Evolutionary conservation across 2,888 invertebrate genomes (phyloP).

Genomic region (Pammene aurita): DNA sequence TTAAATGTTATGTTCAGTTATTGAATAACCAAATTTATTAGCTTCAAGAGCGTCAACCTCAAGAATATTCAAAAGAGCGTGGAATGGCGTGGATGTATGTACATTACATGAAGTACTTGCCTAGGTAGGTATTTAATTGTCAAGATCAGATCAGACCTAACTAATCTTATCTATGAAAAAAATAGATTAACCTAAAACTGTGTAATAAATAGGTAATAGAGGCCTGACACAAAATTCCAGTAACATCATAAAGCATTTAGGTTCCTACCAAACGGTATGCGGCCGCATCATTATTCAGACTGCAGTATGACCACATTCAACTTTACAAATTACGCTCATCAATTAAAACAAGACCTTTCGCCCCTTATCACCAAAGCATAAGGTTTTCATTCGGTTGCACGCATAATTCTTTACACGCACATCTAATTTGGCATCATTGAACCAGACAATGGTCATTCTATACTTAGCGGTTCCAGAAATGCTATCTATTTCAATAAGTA

Average conservation of each 20-base stretch:
- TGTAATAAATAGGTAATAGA: slow-evolving; percentile 7
- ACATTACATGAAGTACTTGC: too few species aligned
- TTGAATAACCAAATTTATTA: too few species aligned
- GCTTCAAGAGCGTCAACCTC: too few species aligned
- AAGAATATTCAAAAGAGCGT: too few species aligned
- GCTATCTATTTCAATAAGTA: slow-evolving; percentile 23
- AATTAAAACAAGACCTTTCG: slow-evolving; percentile 43
- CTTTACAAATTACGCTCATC: slow-evolving; percentile 44
- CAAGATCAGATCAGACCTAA: too few species aligned
- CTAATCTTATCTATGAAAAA: too few species aligned
- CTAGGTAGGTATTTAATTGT: too few species aligned
- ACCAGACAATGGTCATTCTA: slow-evolving; percentile 74
- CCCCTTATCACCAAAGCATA: slow-evolving; percentile 49
- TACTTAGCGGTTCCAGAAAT: slow-evolving; percentile 50
- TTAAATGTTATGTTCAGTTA: too few species aligned
- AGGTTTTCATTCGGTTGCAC: slow-evolving; percentile 52
- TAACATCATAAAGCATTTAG: slow-evolving; percentile 54
- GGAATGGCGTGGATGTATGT: too few species aligned
- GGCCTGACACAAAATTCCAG: slow-evolving; percentile 23
- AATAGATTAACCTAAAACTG: neutral
- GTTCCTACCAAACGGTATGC: slow-evolving; percentile 63
- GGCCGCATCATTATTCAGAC: slow-evolving; percentile 70
- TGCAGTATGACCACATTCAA: slow-evolving; percentile 49
- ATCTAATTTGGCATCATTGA: slow-evolving; percentile 51
- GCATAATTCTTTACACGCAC: slow-evolving; percentile 45